Evolutionary conservation across 2,888 invertebrate genomes (phyloP), one percentile per base, ranked within the genome.

Genomic region (Mactromeris polynyma): DNA sequence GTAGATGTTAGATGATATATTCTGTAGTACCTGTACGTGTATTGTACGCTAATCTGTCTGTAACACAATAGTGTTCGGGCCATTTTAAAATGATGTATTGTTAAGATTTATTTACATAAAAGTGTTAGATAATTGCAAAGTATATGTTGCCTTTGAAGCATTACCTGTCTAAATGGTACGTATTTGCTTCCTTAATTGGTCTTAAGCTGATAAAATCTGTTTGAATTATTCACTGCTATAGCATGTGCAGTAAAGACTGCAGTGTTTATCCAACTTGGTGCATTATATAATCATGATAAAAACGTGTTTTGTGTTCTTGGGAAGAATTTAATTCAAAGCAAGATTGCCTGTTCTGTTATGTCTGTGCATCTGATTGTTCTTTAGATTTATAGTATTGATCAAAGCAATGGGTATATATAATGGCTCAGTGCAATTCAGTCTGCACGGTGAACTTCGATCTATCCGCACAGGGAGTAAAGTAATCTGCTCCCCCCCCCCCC

Each of bases 111-210:
- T 51, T 51, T 51, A 51, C 51, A 51, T 51, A 51, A 51, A 51
- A 51, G 51, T 51, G 51, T 51, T 9, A 51, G 17, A 51, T 17
- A 51, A 51, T 64, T 26, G 26, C 7, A 26, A 64, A n/a, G 46
- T 46, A 17, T 40, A 54, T n/a, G 6, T 64, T 64, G 2, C 26
- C 26, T 64, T 64, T 64, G 58, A 64, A 64, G 58, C n/a, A 64
- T 64, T 64, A 7, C 58, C 58, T 64, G 58, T n/a, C 58, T 64
- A 17, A n/a, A n/a, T n/a, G n/a, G n/a, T n/a, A n/a, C 26, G n/a
- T 64, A 64, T 64, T 64, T 64, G n/a, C 58, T 64, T 64, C 58
- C 58, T 64, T 64, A 64, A 64, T 64, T 64, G 26, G 58, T 64
- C n/a, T 26, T 21, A 64, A n/a, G 26, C 26, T 6, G n/a, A 64